Evolutionary conservation across 2,888 invertebrate genomes (phyloP).

Genomic region (Acleris sparsana): DNA sequence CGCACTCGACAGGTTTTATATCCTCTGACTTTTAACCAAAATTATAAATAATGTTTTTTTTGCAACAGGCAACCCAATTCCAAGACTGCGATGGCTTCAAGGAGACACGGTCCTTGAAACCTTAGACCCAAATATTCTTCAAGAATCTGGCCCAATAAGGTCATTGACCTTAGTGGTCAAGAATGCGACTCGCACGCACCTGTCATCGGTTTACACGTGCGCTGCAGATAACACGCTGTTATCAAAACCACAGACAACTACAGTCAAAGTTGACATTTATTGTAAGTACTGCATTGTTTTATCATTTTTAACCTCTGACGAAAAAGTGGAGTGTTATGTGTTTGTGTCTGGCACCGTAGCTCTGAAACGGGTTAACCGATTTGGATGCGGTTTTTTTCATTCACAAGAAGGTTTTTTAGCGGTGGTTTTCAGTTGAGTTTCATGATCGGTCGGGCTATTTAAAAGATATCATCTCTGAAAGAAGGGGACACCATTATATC

Average conservation of each 20-base stretch:
- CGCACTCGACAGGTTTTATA: no score
- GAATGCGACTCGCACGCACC: constrained; percentile 83
- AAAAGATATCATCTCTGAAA: no score
- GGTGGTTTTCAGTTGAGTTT: no score
- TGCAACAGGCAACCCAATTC: constrained; percentile 68
- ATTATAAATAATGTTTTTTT: constrained; percentile 35
- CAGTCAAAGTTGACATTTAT: constrained; percentile 87
- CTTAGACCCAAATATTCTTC: constrained; percentile 59
- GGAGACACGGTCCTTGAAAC: constrained; percentile 66
- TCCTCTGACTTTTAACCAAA: no score
- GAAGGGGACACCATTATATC: no score
- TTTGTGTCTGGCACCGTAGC: no score
- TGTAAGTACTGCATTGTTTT: constrained; percentile 55
- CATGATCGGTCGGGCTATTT: no score
- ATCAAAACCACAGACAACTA: constrained; percentile 85
- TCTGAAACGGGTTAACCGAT: no score
- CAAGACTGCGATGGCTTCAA: constrained; percentile 75
- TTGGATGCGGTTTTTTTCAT: no score
- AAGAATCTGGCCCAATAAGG: constrained; percentile 55
- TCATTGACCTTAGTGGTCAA: constrained; percentile 61
- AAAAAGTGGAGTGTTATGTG: no score
- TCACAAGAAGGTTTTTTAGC: no score
- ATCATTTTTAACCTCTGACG: no score
- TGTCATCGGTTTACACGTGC: constrained; percentile 86
- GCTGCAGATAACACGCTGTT: constrained; percentile 88